Evolutionary conservation across 2,888 invertebrate genomes (phyloP), one percentile per base, ranked within the genome.

Genomic region (Caradrina clavipalpis): DNA sequence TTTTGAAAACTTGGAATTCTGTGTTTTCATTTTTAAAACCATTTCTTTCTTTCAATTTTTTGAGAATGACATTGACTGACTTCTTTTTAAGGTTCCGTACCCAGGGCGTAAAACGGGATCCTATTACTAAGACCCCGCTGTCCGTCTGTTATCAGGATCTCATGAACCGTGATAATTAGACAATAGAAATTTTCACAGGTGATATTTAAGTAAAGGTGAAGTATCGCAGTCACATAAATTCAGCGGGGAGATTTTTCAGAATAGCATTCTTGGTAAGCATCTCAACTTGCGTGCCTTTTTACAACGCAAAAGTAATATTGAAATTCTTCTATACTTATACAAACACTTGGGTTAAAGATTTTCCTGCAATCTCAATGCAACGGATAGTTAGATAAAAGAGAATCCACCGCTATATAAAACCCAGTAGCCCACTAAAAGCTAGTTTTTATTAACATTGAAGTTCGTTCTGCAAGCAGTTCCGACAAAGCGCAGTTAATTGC

Each of bases 401-500:
- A 50, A 22, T 4, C 13, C 17, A 49, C 45, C 21, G 7, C 45
- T 42, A 8, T 47, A 17, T 67, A 21, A 55, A 60, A 51, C 51
- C 73, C 39, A 51, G 59, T 51, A 57, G 47, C 26, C 50, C 15
- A 73, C 50, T 68, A 60, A 72, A 73, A 73, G 73, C 73, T 60
- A 55, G 21, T 57, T 68, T 73, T 73, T 73, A 73, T 68, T 73
- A 73, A 68, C 73, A 39, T 57, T 21, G 21, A 51, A 56, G 67
- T 60, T 55, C 47, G 13, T n/a, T 51, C 26, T 56, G 55, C 39
- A 21, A 65, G 73, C 60, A 56, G 50, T 73, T 68, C 68, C 47
- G 31, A 57, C 73, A 60, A 47, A 73, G 68, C 56, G 68, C 73
- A 55, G 65, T 72, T 73, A 73, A 68, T 73, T 73, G 68, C 56